A percentile compares a stretch with the other conserved stretches of the same genome.
Conservation (phyloP, 92 coral and sea anemone species). For the Zoanthus gigantus region DNA sequence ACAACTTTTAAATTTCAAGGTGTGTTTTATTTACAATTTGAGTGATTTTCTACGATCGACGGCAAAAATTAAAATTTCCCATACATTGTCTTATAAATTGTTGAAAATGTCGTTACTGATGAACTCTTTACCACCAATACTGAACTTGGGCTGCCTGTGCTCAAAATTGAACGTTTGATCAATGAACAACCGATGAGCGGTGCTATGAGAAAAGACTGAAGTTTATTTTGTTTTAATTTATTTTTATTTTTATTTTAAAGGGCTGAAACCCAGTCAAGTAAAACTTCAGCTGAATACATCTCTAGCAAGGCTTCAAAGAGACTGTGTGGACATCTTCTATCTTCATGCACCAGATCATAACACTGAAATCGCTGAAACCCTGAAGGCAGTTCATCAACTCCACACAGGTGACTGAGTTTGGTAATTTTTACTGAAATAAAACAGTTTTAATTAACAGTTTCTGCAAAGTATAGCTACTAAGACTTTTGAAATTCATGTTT, state of each 20-base stretch:
- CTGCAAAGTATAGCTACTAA: neutral
- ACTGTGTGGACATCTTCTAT: slow-evolving; percentile 28
- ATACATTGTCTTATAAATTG: no score
- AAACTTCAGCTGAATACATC: slow-evolving; percentile 17
- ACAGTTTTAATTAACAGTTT: no score
- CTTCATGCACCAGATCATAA: slow-evolving; percentile 40
- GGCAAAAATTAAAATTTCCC: no score
- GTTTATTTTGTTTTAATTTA: neutral
- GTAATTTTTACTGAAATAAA: no score
- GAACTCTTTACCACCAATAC: no score
- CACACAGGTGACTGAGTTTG: neutral
- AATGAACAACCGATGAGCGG: no score
- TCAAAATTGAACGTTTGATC: neutral
- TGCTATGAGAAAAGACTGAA: neutral
- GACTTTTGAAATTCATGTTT: neutral
- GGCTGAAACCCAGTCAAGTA: slow-evolving; percentile 13
- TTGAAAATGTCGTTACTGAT: no score
- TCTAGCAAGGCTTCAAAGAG: slow-evolving; percentile 30
- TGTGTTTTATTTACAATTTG: no score
- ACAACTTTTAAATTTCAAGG: no score
- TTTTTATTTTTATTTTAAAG: neutral
- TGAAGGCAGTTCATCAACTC: slow-evolving; percentile 29
- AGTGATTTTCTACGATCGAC: no score
- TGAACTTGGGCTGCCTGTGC: neutral
- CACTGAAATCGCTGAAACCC: slow-evolving; percentile 32